Base-by-base conservation (phyloP, 2,797 vertebrate genomes). In the Pygocentrus nattereri region DNA sequence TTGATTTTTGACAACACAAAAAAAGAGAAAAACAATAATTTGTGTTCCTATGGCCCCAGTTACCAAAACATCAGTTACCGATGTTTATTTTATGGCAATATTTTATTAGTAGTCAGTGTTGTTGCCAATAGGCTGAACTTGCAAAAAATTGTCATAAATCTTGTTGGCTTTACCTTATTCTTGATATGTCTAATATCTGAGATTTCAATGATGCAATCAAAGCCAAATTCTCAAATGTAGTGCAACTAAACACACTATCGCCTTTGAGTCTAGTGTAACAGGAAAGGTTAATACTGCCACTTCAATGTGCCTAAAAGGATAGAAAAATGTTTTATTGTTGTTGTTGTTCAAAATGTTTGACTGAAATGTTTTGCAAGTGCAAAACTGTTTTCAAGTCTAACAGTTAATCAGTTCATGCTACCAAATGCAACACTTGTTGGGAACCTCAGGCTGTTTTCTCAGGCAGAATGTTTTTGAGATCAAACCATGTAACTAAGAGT, bases 381-480 rank as follows among this genome's bases (percentile, higher is more conserved):
- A 59, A 25, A 56, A 59, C 58, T 59, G 27, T 62, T 62, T 62
- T 18, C 4, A 7, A 64, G 27, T 64, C 30, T 41, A 38, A 65
- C 31, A 21, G 31, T 41, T 34, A 31, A 65, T 21, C 19, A 21
- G 30, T 38, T 65, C 19, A 10, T 31, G 38, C 30, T 23, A 70
- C 13, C 38, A 47, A 47, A 70, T 50, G 13, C 25, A 71, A 71
- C 25, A 72, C 41, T 65, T 38, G 62, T 65, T 38, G 65, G 62
- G 18, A 65, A 65, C 62, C 62, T 41, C 18, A 7, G 62, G 62
- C 30, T 10, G 10, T 65, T 65, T 65, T 65, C 19, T 41, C 62
- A 7, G 18, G 30, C 61, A 34, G 61, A 31, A 34, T 64, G 18
- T 65, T 38, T 65, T 27, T 18, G 5, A 27, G 68, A 70, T 47